Conservation (phyloP, 2,797 vertebrate genomes). For the Enteromius trimaculatus region DNA sequence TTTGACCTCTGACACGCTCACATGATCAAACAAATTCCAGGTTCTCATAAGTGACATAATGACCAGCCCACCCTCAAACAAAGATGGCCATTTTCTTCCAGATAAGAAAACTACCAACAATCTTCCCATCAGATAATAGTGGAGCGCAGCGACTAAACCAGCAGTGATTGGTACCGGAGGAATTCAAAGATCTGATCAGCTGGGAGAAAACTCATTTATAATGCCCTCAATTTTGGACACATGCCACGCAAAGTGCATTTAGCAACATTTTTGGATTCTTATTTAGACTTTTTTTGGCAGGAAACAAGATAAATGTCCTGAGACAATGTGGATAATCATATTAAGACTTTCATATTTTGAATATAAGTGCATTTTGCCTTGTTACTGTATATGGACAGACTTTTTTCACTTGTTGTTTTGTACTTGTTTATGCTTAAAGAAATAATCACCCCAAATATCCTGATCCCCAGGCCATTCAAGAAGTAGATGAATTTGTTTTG, state of each 20-base stretch:
- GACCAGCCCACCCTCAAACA: slow-evolving; percentile 57
- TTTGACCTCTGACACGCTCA: slow-evolving; percentile 17
- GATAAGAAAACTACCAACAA: slow-evolving; percentile 41
- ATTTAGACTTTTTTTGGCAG: not conserved
- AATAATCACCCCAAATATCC: not conserved
- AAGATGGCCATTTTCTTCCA: slow-evolving; percentile 65
- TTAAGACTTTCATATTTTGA: not conserved
- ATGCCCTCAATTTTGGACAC: not conserved
- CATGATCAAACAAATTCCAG: slow-evolving; percentile 29
- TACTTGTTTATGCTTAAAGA: not conserved
- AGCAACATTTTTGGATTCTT: not conserved
- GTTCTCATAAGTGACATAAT: slow-evolving; percentile 10
- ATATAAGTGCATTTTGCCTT: not conserved
- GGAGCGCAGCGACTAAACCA: slow-evolving; percentile 23
- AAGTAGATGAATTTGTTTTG: not conserved
- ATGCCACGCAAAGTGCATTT: not conserved
- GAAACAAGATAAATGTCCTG: not conserved
- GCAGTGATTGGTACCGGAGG: not conserved
- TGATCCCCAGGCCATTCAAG: not conserved
- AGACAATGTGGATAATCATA: not conserved
- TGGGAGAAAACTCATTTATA: not conserved
- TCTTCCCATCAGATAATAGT: slow-evolving; percentile 69
- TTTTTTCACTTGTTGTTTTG: no score
- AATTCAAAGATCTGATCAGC: slow-evolving; percentile 53
- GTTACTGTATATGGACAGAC: no score